Conservation (phyloP, 2,113 vertebrate genomes). For the Porphyrio hochstetteri region DNA sequence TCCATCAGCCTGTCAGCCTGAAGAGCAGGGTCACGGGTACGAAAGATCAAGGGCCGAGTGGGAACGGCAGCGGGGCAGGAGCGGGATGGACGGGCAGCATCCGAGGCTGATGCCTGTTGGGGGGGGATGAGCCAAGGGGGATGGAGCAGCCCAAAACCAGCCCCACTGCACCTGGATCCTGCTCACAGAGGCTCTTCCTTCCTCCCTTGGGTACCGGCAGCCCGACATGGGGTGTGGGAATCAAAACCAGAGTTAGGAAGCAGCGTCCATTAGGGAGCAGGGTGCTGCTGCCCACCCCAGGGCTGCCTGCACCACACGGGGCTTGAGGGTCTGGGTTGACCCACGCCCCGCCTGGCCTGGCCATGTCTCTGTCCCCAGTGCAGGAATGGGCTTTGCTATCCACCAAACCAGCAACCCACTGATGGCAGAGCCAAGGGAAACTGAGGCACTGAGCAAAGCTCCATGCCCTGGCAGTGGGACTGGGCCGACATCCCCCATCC, state of each 20-base stretch:
- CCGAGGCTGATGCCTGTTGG: neutral
- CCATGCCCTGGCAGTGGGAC: neutral
- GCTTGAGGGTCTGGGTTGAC: neutral
- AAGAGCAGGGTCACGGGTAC: slow-evolving; percentile 48
- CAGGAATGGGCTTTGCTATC: neutral
- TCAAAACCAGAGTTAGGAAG: neutral
- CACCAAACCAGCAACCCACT: neutral
- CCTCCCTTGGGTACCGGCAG: neutral
- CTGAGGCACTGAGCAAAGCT: neutral
- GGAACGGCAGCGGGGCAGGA: neutral
- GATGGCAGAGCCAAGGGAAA: neutral
- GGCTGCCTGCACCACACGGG: accelerated
- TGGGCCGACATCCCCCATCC: neutral
- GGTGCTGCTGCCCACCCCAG: accelerated
- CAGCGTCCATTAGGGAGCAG: neutral
- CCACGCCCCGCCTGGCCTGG: accelerated
- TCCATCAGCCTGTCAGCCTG: slow-evolving; percentile 49
- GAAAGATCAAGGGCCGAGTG: slow-evolving; percentile 34
- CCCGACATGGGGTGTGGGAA: neutral
- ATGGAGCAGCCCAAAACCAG: accelerated
- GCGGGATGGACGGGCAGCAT: neutral
- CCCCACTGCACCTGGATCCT: too few species aligned
- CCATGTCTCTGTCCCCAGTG: accelerated
- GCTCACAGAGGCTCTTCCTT: accelerated
- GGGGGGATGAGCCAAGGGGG: neutral